A percentile compares a stretch with the other conserved stretches of the same genome.
These are phyloP conservation scores for Enoplolaimus lenunculus DNA, from an alignment of 2,888 invertebrate species.

Conservation along the genomic window DNA sequence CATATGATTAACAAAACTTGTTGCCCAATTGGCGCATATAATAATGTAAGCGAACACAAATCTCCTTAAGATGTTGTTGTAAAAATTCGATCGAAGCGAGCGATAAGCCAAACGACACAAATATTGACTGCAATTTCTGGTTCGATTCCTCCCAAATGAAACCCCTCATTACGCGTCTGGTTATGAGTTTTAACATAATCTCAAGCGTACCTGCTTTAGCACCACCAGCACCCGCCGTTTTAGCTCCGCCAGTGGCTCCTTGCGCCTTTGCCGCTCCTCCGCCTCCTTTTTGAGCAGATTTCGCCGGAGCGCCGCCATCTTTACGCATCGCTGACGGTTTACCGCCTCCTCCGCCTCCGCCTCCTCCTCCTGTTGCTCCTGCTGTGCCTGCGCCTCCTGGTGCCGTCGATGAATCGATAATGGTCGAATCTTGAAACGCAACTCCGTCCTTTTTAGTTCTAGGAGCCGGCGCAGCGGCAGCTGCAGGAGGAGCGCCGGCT, in stretches of 20 bases:
- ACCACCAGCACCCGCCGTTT: background rate
- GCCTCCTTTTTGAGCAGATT: constrained; percentile 1
- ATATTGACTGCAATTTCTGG: no score
- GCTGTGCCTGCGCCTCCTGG: background rate
- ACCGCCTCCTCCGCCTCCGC: background rate
- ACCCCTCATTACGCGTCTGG: no score
- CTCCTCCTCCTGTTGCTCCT: background rate
- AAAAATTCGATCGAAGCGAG: no score
- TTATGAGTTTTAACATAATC: no score
- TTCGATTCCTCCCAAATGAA: no score
- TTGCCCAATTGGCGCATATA: no score
- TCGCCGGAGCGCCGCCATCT: background rate
- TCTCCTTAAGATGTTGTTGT: no score
- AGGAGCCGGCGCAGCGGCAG: background rate
- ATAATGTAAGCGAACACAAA: no score
- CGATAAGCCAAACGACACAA: no score
- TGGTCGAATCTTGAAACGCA: background rate
- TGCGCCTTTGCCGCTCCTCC: constrained; percentile 7
- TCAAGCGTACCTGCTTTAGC: constrained; percentile 2
- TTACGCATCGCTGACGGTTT: background rate
- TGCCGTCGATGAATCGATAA: background rate
- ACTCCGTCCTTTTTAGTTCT: constrained; percentile 6
- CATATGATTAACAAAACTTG: no score
- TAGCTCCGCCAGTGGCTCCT: constrained; percentile 9
- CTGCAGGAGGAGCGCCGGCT: no score